Evolutionary conservation across 2,113 vertebrate genomes (phyloP), one percentile per base, ranked within the genome.

Genomic region (Albula goreensis): DNA sequence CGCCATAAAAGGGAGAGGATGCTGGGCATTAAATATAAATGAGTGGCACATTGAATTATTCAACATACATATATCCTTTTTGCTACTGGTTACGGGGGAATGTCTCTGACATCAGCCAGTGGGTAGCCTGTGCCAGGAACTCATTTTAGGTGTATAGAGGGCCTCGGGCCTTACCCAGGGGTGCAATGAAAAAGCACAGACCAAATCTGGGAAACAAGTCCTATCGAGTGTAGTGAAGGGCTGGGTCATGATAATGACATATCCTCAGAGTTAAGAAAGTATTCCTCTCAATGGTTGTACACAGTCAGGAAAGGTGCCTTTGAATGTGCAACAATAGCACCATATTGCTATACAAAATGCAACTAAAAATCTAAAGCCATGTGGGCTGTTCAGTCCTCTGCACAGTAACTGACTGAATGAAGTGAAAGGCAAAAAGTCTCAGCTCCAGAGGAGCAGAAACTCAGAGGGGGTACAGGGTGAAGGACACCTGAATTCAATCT

Each of bases 21-120:
- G 92, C 91, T 92, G 85, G 79, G 56, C 90, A 95, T 95, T 94
- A 95, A 95, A 93, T 90, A 95, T 95, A 92, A 91, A 96, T 90
- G 89, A 94, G 92, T 90, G 91, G 89, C 87, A 78, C 86, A 86
- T 87, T 96, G 89, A 95, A 95, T 95, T 92, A 96, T 95, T 95
- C 92, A 95, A 89, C 51, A 85, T 89, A 95, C 92, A 94, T 95
- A 94, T 93, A 94, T 94, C 89, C 90, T 86, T n/a, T 12, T 9
- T 48, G 12, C 22, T 53, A 52, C 48, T 81, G 56, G 53, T n/a
- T 41, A 22, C 22, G 17, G 53, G n/a, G 13, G n/a, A 63, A 25
- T 19, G 56, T 60, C 19, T 60, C 22, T 57, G 53, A 83, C 53
- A 66, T 7, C 5, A 22, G 22, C 6, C 70, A 31, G 70, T 31